These are phyloP conservation scores for Nipponia nippon DNA, from an alignment of 2,113 vertebrate genomes.

Conservation along the genomic window DNA sequence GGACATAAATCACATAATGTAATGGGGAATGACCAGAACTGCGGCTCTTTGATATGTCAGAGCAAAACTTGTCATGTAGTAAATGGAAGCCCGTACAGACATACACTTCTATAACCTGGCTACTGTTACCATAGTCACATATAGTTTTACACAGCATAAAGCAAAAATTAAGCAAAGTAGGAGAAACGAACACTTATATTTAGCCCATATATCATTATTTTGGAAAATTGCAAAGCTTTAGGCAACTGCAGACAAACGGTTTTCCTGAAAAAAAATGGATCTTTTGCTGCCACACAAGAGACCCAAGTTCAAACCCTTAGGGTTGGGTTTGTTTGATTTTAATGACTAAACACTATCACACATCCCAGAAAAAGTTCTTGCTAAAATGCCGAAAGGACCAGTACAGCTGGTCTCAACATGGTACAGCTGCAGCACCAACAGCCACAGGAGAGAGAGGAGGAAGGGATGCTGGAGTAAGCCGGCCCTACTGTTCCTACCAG, in stretches of 20 bases:
- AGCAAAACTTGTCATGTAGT: background rate
- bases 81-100: background rate
- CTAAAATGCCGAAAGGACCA: background rate
- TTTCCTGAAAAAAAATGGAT: background rate
- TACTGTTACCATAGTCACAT: background rate
- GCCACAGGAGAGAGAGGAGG: background rate
- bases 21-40: background rate
- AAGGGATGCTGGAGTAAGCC: background rate
- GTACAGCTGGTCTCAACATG: background rate
- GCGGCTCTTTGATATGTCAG: background rate
- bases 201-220: background rate
- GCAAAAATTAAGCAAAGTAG: background rate
- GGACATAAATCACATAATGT: background rate
- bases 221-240: background rate
- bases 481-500: background rate
- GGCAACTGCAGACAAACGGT: background rate
- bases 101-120: background rate
- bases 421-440: background rate
- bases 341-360: background rate
- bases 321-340: background rate
- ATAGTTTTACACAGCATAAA: background rate
- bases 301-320: background rate
- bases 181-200: background rate
- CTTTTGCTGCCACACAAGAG: background rate
- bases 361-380: background rate